Conservation (phyloP, 2,113 vertebrate genomes). For the Actinemys pallida region DNA sequence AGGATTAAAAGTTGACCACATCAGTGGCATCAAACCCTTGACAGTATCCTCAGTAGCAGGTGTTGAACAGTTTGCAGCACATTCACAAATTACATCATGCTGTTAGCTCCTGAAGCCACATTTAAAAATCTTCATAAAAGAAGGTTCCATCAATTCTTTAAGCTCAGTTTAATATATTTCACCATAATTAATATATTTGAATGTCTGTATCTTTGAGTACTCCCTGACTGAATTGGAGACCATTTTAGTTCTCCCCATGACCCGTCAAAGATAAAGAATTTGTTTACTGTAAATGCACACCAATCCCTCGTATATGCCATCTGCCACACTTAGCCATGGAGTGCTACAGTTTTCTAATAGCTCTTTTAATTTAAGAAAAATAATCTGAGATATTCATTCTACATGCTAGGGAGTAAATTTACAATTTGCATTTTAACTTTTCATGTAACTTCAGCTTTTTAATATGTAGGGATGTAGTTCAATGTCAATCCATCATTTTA, state of each 20-base stretch:
- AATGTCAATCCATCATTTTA: neutral
- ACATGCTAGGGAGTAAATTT: conserved; percentile 3
- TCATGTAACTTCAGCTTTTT: neutral
- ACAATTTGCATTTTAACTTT: neutral
- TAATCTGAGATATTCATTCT: conserved; percentile 44
- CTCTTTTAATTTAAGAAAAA: conserved; percentile 74
- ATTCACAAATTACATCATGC: conserved; percentile 48
- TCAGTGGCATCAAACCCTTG: neutral
- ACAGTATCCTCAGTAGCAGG: neutral
- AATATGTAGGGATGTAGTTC: neutral
- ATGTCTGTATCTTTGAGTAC: conserved; percentile 71
- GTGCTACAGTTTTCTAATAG: conserved; percentile 79
- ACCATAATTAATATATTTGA: conserved; percentile 59
- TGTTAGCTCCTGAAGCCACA: conserved; percentile 1
- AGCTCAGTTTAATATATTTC: conserved; percentile 47
- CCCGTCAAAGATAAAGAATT: conserved; percentile 94
- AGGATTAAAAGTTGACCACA: conserved; percentile 55
- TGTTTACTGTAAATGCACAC: conserved; percentile 93
- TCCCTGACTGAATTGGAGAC: conserved; percentile 80
- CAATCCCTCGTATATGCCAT: conserved; percentile 88
- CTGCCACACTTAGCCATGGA: conserved; percentile 81
- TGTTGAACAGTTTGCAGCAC: neutral
- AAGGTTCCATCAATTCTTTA: conserved; percentile 32
- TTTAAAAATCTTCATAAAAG: conserved; percentile 30
- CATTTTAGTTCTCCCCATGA: conserved; percentile 87